Base-by-base conservation (phyloP, 1,140 invertebrate species). In the Procambarus virginalis region DNA sequence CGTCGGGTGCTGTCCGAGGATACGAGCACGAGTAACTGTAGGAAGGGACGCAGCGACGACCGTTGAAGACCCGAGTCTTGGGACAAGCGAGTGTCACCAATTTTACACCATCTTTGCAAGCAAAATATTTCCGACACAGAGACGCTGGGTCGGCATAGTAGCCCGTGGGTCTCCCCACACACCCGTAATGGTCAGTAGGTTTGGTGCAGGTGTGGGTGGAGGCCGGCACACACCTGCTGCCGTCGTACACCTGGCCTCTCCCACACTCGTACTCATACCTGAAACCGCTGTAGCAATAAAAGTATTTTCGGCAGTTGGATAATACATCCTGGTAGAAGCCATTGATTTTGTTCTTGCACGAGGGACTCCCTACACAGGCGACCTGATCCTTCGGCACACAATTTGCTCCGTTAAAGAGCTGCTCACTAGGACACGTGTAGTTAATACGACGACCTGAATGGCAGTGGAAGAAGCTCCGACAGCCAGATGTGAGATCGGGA, bases 151-250 rank as follows among this genome's bases (percentile, higher is more conserved):
- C 83, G 2, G 68, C 14, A 12, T 76, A 84, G 55, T 68, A 55
- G 34, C 83, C 68, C 5, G 83, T 75, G 17, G 51, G 6, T 17
- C 22, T 75, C 2, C 83, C 68, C n/a, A 55, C 17, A 45, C 83
- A 81, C 17, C 60, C 79, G 45, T 12, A 20, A 22, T 81, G 51
- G 3, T 55, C 12, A 2, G 79, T 22, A 6, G 22, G 3, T 10
- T 17, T 81, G 22, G 79, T 51, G 60, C 79, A 81, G 51, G 17
- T 60, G 79, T 60, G 60, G 17, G 79, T 81, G 79, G 51, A 81
- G 10, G 83, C n/a, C 17, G 83, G 83, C 17, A 84, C 83, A n/a
- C 83, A 84, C 10, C 64, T 55, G n/a, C 51, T 70, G 70, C 83
- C 83, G 64, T 75, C 51, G 48, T 75, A 49, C 17, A 84, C 73